Evolutionary conservation across 2,797 vertebrate species (phyloP).

Genomic region (Orestias chungarensis): DNA sequence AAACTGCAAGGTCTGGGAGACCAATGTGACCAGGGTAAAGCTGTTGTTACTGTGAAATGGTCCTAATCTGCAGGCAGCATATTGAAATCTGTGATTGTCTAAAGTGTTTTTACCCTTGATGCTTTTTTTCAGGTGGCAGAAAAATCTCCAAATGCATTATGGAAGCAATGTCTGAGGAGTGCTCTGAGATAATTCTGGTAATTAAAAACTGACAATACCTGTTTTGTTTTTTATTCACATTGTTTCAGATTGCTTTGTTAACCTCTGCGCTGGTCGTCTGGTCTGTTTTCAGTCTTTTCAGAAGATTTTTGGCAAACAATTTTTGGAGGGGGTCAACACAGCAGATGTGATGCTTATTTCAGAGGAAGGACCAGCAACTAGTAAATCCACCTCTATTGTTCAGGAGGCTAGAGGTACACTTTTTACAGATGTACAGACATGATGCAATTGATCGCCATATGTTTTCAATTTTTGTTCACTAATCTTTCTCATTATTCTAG

Average conservation of each 20-base stretch:
- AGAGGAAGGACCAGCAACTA: slow-evolving; percentile 60
- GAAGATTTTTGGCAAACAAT: slow-evolving; percentile 67
- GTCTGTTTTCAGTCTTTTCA: slow-evolving; percentile 72
- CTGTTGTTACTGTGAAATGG: not conserved
- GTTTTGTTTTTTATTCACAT: not conserved
- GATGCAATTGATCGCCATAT: not conserved
- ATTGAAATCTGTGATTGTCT: not conserved
- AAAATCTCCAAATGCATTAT: slow-evolving; percentile 75
- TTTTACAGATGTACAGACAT: not conserved
- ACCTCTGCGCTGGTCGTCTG: not conserved
- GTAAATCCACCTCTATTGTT: slow-evolving; percentile 65
- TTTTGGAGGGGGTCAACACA: slow-evolving; percentile 59
- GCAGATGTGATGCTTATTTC: slow-evolving; percentile 29
- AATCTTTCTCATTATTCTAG: slow-evolving; percentile 45
- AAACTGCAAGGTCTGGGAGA: slow-evolving; percentile 71
- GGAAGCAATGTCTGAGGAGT: slow-evolving; percentile 83
- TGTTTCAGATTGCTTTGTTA: not conserved
- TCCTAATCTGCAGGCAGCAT: not conserved
- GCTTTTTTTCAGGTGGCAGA: slow-evolving; percentile 57
- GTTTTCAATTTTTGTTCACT: not conserved
- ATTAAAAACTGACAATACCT: slow-evolving; percentile 5
- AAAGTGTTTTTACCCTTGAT: not conserved
- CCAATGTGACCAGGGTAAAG: slow-evolving; percentile 75
- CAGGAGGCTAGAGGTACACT: slow-evolving; percentile 78
- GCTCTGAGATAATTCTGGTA: slow-evolving; percentile 84